Evolutionary conservation across 2,113 vertebrate species (phyloP).

Genomic region (Pycnonotus jocosus): DNA sequence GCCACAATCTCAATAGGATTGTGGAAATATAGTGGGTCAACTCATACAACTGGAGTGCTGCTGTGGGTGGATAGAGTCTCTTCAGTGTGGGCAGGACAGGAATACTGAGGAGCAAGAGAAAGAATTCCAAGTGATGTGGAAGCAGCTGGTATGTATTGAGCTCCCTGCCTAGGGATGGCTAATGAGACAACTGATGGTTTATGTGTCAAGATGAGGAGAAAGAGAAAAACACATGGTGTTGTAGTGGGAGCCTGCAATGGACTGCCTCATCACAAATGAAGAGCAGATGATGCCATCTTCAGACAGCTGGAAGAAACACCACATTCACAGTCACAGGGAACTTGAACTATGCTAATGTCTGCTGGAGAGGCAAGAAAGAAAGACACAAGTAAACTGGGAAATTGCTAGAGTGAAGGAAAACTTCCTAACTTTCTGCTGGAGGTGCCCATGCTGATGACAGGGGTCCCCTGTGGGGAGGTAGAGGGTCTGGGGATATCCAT

Average conservation of each 20-base stretch:
- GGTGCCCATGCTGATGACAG: not conserved
- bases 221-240: not conserved
- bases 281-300: not conserved
- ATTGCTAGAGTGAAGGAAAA: not conserved
- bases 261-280: not conserved
- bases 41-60: not conserved
- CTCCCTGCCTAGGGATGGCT: not conserved
- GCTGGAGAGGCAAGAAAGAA: not conserved
- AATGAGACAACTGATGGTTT: not conserved
- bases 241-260: not conserved
- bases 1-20: not conserved
- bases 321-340: not conserved
- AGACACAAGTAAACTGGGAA: not conserved
- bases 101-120: fast-evolving
- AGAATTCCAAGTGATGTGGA: not conserved
- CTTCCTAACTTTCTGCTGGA: not conserved
- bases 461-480: fast-evolving
- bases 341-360: not conserved
- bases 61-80: not conserved
- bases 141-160: not conserved
- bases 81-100: not conserved
- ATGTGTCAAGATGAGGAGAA: not conserved
- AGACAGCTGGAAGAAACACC: not conserved
- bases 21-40: not conserved
- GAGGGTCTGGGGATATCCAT: not conserved